Percentiles rank a stretch among this genome's conserved stretches.
These are phyloP conservation scores for Petrolisthes cinctipes DNA, from an alignment of 2,888 invertebrate species.

Conservation along the genomic window DNA sequence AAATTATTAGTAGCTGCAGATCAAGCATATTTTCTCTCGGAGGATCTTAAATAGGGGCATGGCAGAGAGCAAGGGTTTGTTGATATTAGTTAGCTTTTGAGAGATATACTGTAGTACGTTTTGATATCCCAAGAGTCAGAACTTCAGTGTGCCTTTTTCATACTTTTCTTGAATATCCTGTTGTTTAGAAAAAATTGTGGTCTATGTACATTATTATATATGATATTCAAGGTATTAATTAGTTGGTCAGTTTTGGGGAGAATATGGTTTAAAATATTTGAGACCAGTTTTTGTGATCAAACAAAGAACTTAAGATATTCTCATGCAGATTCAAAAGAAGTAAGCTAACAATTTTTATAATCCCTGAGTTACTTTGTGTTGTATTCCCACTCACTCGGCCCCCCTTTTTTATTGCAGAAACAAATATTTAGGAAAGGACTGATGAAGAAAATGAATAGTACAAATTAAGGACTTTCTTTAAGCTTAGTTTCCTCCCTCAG, in stretches of 20 bases:
- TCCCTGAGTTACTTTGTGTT: neutral
- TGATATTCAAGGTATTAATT: neutral
- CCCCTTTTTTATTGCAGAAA: neutral
- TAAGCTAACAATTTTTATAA: slow-evolving; percentile 5
- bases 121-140: neutral
- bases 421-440: slow-evolving; percentile 31
- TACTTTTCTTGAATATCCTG: slow-evolving; percentile 13
- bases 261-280: slow-evolving; percentile 3
- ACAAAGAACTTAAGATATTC: neutral
- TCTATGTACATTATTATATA: slow-evolving; percentile 11
- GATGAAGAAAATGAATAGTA: slow-evolving; percentile 38
- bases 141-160: slow-evolving; percentile 15
- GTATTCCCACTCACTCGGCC: neutral
- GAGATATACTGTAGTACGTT: neutral
- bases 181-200: neutral
- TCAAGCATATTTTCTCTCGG: neutral
- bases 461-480: slow-evolving; percentile 45
- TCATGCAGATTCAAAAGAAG: slow-evolving; percentile 6
- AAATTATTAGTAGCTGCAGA: neutral
- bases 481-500: slow-evolving; percentile 38
- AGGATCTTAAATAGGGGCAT: neutral
- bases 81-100: neutral
- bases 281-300: slow-evolving; percentile 1
- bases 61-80: slow-evolving; percentile 1
- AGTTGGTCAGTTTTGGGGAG: slow-evolving; percentile 1